Percentiles rank a stretch among this genome's conserved stretches.
Conservation (phyloP, 2,113 vertebrate genomes). For the Pongo pygmaeus region DNA sequence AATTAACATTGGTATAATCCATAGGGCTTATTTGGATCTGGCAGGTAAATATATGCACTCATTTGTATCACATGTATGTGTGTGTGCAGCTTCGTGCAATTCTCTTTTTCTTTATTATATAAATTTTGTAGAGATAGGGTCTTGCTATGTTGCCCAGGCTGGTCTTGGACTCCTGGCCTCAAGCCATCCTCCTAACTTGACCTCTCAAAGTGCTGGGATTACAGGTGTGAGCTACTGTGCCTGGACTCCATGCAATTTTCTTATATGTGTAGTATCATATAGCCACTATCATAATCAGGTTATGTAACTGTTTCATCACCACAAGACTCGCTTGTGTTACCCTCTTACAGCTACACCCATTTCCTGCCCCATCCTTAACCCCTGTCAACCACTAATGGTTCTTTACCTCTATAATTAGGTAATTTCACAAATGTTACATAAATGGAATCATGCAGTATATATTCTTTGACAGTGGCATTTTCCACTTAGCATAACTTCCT, state of each 20-base stretch:
- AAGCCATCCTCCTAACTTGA: too few relatives aligned
- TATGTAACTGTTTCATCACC: background rate
- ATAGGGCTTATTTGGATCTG: background rate
- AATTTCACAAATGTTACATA: conserved; percentile 21
- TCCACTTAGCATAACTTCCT: background rate
- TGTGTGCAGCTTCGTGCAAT: background rate
- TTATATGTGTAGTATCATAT: background rate
- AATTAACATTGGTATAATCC: background rate
- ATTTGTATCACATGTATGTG: background rate
- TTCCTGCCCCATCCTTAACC: background rate
- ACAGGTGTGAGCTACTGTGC: too few relatives aligned
- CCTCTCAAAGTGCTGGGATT: too few relatives aligned
- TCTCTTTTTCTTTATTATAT: background rate
- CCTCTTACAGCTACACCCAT: background rate
- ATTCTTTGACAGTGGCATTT: background rate
- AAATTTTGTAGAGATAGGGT: too few relatives aligned
- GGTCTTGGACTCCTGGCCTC: too few relatives aligned
- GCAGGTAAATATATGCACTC: background rate
- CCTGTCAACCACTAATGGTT: background rate
- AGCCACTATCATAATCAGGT: background rate
- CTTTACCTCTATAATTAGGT: background rate
- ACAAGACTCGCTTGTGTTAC: background rate
- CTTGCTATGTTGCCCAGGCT: too few relatives aligned
- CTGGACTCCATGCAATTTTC: background rate
- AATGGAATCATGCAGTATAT: background rate